These are phyloP conservation scores for Uloborus diversus DNA, from an alignment of 1,140 invertebrate genomes.

Conservation along the genomic window DNA sequence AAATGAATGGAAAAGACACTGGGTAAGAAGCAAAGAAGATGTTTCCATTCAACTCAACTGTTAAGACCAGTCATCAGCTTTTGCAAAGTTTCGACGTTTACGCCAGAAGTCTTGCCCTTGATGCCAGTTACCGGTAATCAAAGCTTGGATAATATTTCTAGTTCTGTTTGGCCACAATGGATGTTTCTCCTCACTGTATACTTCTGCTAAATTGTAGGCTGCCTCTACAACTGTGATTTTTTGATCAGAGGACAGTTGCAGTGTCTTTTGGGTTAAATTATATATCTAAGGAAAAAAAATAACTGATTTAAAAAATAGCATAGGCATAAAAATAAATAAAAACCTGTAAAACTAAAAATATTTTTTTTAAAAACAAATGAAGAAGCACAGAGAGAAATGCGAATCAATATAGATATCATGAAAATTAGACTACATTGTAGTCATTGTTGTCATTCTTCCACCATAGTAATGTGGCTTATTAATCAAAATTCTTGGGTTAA, in stretches of 20 bases:
- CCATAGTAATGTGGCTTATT: too few species aligned
- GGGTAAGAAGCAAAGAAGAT: too few species aligned
- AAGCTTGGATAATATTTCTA: slow-evolving; percentile 16
- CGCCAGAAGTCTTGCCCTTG: slow-evolving; percentile 42
- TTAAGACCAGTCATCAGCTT: slow-evolving; percentile 23
- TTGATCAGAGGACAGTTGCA: slow-evolving; percentile 21
- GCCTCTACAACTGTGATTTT: slow-evolving; percentile 42
- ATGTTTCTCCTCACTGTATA: slow-evolving; percentile 12
- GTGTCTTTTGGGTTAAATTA: slow-evolving; percentile 17
- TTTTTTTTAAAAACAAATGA: too few species aligned
- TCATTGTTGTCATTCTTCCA: too few species aligned
- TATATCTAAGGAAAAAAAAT: slow-evolving; percentile 27
- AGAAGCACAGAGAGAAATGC: too few species aligned
- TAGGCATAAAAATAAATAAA: neutral
- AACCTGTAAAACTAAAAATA: too few species aligned
- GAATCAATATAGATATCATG: too few species aligned
- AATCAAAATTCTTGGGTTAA: too few species aligned
- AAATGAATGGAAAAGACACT: too few species aligned
- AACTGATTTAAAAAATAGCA: neutral
- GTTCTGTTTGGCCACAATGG: slow-evolving; percentile 34
- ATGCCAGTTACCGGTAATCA: slow-evolving; percentile 33
- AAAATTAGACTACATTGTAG: too few species aligned
- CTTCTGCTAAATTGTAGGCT: slow-evolving; percentile 19
- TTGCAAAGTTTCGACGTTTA: slow-evolving; percentile 43
- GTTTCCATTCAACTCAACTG: too few species aligned